Conservation (phyloP, 1,140 invertebrate genomes). For the Apis dorsata region DNA sequence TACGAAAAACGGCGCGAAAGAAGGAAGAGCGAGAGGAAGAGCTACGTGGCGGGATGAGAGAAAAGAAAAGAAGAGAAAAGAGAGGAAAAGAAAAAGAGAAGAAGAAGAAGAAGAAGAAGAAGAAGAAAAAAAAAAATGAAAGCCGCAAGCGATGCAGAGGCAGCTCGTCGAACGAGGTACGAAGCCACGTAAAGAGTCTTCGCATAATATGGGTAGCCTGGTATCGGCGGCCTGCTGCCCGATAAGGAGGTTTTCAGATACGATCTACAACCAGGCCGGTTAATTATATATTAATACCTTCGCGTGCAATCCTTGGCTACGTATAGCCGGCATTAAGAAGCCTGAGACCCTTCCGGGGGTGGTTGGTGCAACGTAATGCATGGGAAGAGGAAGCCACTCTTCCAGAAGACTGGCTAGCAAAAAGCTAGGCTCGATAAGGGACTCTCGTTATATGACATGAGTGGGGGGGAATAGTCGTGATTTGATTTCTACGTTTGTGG, state of each 20-base stretch:
- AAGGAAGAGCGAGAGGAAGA: too few relatives aligned
- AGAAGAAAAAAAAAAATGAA: conserved; percentile 22
- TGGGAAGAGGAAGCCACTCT: conserved; percentile 39
- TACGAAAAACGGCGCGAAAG: too few relatives aligned
- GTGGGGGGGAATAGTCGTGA: too few relatives aligned
- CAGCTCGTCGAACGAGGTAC: conserved; percentile 54
- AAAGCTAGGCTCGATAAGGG: not conserved
- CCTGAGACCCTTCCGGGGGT: conserved; percentile 44
- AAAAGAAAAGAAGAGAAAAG: too few relatives aligned
- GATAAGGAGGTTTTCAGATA: conserved; percentile 76
- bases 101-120: not conserved
- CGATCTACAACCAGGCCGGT: conserved; percentile 75
- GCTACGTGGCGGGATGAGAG: too few relatives aligned
- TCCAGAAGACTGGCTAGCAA: conserved; percentile 5
- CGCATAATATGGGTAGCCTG: conserved; percentile 66
- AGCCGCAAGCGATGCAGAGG: conserved; percentile 12
- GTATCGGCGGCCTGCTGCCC: conserved; percentile 65
- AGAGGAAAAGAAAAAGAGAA: not conserved
- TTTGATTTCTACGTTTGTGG: too few relatives aligned
- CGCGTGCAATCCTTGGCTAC: conserved; percentile 73
- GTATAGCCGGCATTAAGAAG: conserved; percentile 63
- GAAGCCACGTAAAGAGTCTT: conserved; percentile 59
- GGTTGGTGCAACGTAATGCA: conserved; percentile 31
- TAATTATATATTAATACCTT: conserved; percentile 80
- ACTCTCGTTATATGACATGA: too few relatives aligned